Percentiles rank a stretch among this genome's conserved stretches.
Conservation (phyloP, 2,797 vertebrate genomes). For the Liparis tanakae region DNA sequence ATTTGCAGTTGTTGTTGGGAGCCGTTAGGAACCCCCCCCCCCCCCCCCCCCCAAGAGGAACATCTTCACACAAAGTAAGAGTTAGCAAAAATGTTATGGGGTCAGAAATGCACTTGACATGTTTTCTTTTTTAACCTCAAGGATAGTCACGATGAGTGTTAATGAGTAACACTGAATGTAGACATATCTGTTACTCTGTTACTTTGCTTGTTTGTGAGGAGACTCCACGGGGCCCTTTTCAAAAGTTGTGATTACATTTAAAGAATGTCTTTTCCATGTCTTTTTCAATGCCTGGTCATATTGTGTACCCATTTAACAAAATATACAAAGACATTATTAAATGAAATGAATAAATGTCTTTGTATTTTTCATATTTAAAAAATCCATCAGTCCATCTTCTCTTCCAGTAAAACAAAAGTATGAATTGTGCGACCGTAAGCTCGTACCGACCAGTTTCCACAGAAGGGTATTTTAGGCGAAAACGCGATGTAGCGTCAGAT, state of each 20-base stretch:
- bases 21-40: background rate
- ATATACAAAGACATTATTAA: background rate
- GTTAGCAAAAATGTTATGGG: background rate
- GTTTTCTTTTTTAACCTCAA: background rate
- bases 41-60: background rate
- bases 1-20: slow-evolving; percentile 11
- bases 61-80: background rate
- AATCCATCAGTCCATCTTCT: no score
- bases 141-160: background rate
- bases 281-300: background rate
- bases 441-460: background rate
- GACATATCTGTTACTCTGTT: background rate
- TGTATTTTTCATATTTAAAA: no score
- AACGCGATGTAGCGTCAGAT: background rate
- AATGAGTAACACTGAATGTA: background rate
- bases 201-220: background rate
- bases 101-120: background rate
- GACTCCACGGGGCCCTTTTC: background rate
- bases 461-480: background rate
- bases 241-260: background rate
- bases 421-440: no score
- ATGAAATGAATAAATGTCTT: background rate
- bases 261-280: background rate
- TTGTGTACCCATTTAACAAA: background rate
- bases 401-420: no score